Evolutionary conservation across 2,113 vertebrate genomes (phyloP), one percentile per base, ranked within the genome.

Genomic region (Pollachius pollachius): DNA sequence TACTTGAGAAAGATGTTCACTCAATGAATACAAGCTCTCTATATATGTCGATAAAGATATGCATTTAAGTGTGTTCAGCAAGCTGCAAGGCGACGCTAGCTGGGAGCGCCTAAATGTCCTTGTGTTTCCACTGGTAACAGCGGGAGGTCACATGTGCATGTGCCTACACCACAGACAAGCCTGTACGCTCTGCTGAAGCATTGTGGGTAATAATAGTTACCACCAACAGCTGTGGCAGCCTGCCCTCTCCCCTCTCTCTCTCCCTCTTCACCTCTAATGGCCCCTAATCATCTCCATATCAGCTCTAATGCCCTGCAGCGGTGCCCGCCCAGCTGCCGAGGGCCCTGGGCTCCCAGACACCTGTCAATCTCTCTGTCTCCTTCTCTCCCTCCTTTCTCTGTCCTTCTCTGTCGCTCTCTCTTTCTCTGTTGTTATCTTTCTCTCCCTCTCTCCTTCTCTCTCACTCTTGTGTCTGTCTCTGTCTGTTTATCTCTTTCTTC

Each of bases 121-220:
- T 41, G 6, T 30, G 30, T 27, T 30, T 76, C 72, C 64, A 9
- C 57, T 69, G 79, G 70, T 63, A 54, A 25, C 90, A 85, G 89
- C 75, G 30, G 90, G 88, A 82, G 91, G 83, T 85, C 91, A 91
- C 92, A 93, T 91, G 92, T 93, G 92, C 91, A 85, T 80, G 82
- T 76, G 66, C 72, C 76, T 62, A 18, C 72, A 69, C 74, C 48
- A 5, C 73, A 76, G 81, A 81, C 61, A 81, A 70, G 73, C 67
- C 54, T 16, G 54, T 68, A 74, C 74, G 67, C 73, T 75, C 76
- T 41, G 82, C 72, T 74, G 76, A 77, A 86, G 89, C 87, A 89
- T 87, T 88, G 83, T 91, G 87, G 84, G 87, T 90, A 92, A 92
- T 92, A 90, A 89, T 89, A 90, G 88, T 88, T 87, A 83, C 81